A percentile compares a stretch with the other conserved stretches of the same genome.
Evolutionary conservation across 2,888 invertebrate genomes (phyloP).

Genomic region (Agelastica alni): DNA sequence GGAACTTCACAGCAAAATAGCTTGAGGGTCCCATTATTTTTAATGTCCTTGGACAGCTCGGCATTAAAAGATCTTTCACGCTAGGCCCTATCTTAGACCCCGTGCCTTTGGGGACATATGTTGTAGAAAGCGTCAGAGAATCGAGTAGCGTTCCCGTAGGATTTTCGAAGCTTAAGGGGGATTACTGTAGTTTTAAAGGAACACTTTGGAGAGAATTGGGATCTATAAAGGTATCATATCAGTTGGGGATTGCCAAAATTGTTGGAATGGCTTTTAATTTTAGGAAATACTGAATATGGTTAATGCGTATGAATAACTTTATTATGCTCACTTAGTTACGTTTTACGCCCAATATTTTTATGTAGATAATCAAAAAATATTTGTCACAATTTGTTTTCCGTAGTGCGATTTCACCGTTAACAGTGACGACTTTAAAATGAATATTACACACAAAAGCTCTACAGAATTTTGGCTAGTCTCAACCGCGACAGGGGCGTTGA

Average conservation of each 20-base stretch:
- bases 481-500: no score
- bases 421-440: no score
- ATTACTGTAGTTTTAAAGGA: conserved; percentile 24
- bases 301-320: neutral
- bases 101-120: conserved; percentile 22
- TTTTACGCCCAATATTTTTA: no score
- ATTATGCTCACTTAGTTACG: no score
- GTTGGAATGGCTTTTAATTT: conserved; percentile 13
- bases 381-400: no score
- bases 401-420: no score
- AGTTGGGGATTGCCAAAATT: conserved; percentile 14
- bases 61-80: conserved; percentile 20
- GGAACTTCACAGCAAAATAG: conserved; percentile 15
- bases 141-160: conserved; percentile 21
- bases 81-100: conserved; percentile 16
- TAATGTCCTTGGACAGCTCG: conserved; percentile 13
- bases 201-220: conserved; percentile 19
- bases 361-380: no score
- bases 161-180: conserved; percentile 23
- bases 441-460: no score
- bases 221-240: conserved; percentile 12
- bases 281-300: conserved; percentile 5
- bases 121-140: conserved; percentile 20
- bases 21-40: conserved; percentile 21
- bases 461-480: no score